Evolutionary conservation across 2,113 vertebrate species (phyloP).

Genomic region (Oxyruncus cristatus): DNA sequence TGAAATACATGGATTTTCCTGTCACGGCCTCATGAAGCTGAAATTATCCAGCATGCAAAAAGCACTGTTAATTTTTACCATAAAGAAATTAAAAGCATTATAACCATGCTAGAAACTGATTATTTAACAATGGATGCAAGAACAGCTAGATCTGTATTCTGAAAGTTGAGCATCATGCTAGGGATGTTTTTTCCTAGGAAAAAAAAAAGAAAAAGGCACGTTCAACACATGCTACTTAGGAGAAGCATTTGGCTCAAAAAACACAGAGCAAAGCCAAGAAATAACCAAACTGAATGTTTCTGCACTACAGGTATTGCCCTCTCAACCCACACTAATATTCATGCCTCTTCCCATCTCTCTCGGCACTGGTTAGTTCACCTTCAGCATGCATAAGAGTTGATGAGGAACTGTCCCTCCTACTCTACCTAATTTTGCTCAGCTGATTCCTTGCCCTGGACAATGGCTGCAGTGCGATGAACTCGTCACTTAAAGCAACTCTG

Average conservation of each 20-base stretch:
- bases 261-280: constrained; percentile 69
- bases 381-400: constrained; percentile 81
- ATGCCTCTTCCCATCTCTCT: constrained; percentile 74
- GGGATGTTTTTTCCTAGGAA: not conserved
- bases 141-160: constrained; percentile 54
- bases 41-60: constrained; percentile 73
- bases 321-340: constrained; percentile 41
- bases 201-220: not conserved
- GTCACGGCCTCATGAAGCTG: constrained; percentile 44
- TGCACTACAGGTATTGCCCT: constrained; percentile 33
- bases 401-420: constrained; percentile 79
- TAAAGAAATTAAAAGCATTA: constrained; percentile 70
- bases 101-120: constrained; percentile 64
- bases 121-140: constrained; percentile 38
- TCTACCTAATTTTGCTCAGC: constrained; percentile 99
- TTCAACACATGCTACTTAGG: constrained; percentile 45
- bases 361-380: constrained; percentile 75
- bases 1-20: constrained; percentile 27
- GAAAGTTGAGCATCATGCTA: constrained; percentile 54
- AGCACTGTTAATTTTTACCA: constrained; percentile 56
- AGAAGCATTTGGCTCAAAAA: constrained; percentile 69
- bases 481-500: constrained; percentile 95
- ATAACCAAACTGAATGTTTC: constrained; percentile 26
- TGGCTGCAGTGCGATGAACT: constrained; percentile 99
- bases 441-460: constrained; percentile 98